phyloP scores from a whole-genome alignment of 1,140 invertebrate species.

The Melitaea cinxia region DNA sequence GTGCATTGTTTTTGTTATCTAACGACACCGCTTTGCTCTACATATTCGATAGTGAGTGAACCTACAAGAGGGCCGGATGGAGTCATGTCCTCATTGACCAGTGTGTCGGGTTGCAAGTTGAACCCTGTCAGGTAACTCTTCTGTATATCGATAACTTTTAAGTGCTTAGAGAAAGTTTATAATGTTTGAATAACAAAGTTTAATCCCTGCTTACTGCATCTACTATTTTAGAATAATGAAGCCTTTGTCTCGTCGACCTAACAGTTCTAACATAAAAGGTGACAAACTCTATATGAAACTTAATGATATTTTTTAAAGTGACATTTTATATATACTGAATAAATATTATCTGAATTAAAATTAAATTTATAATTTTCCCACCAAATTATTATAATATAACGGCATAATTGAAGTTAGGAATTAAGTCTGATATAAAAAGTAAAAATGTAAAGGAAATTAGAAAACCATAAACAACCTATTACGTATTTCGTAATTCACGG shows the following conservation, averaged over 20 bases:
- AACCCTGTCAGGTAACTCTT: conserved; percentile 10
- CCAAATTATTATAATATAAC: too few relatives aligned
- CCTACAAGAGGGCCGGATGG: conserved; percentile 46
- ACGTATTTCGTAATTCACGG: background rate
- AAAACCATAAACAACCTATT: background rate
- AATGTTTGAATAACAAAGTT: background rate
- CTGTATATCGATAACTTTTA: conserved; percentile 10
- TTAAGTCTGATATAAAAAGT: background rate
- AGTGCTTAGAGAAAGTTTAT: conserved; percentile 9
- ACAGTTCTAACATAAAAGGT: too few relatives aligned
- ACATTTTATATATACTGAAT: too few relatives aligned
- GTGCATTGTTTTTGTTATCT: background rate
- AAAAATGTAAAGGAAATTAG: background rate
- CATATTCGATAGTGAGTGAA: background rate
- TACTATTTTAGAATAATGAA: too few relatives aligned
- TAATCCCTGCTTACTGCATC: background rate
- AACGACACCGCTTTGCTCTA: background rate
- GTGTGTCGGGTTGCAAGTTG: conserved; percentile 55
- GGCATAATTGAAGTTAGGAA: too few relatives aligned
- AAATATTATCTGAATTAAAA: too few relatives aligned
- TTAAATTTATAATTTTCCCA: too few relatives aligned
- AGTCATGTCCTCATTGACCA: conserved; percentile 65
- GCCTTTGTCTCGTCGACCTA: too few relatives aligned
- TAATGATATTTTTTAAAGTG: too few relatives aligned
- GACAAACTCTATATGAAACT: too few relatives aligned